Evolutionary conservation across 2,113 vertebrate genomes (phyloP).

Genomic region (Coturnix japonica): DNA sequence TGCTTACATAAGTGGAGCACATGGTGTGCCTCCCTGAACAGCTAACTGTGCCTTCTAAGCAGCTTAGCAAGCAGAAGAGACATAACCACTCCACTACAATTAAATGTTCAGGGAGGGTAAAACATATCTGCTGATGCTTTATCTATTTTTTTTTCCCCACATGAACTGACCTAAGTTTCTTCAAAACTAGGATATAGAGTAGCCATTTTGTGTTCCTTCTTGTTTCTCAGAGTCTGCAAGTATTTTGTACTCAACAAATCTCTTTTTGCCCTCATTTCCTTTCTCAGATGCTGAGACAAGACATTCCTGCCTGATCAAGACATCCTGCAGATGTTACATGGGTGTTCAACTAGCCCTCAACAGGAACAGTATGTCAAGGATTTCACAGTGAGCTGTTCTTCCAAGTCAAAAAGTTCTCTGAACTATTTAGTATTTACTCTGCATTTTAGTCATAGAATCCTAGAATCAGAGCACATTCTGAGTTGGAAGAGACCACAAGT

Average conservation of each 20-base stretch:
- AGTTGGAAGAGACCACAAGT: too few relatives aligned
- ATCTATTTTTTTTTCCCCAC: background rate
- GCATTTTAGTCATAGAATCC: background rate
- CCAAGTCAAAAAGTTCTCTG: background rate
- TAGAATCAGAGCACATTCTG: too few relatives aligned
- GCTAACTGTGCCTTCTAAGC: background rate
- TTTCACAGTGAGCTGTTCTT: background rate
- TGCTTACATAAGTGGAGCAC: background rate
- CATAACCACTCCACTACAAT: background rate
- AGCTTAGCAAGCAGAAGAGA: background rate
- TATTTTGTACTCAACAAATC: background rate
- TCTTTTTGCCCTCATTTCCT: background rate
- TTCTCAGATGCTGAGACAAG: background rate
- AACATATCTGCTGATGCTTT: background rate
- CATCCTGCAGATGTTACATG: background rate
- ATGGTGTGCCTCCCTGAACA: background rate
- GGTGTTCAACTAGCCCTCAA: background rate
- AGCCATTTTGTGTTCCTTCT: background rate
- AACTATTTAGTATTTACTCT: background rate
- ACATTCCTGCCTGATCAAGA: background rate
- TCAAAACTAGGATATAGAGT: background rate
- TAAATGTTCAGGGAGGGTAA: background rate
- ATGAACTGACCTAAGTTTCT: background rate
- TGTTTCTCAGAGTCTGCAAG: background rate
- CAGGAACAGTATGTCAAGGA: background rate